Base-by-base conservation (phyloP, 2,888 invertebrate species). In the Catocala fraxini region DNA sequence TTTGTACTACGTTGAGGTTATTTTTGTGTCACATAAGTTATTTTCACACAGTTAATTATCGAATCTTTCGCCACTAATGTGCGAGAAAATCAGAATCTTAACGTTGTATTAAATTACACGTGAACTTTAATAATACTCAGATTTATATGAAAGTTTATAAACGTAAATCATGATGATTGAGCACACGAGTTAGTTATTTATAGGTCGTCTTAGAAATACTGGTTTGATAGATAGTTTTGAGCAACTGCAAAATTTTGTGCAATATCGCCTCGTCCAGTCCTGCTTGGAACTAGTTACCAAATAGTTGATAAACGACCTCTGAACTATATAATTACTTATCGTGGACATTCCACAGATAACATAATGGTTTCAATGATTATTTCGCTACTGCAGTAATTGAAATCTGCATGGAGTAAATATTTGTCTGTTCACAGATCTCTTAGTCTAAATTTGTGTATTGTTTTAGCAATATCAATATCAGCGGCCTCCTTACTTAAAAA, bases 241-340 rank as follows among this genome's bases (percentile, higher is more conserved):
- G 67, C 58, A 71, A 68, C 64, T 70, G 75, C 74, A 75, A 80
- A 71, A 46, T 67, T 76, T 70, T 66, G 71, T 69, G 65, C 74
- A 73, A 74, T 72, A 25, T 10, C 46, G 7, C 69, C 62, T 13
- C 51, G 34, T 51, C 34, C n/a, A 1, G 9, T n/a, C 12, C 5
- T 12, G 13, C n/a, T 51, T 35, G 11, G 6, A 35, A 51, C 35
- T 11, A 12, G 46, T 15, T 46, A n/a, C 35, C 25, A 49, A 9
- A 25, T 25, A 25, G 4, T 10, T 47, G 15, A 13, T 25, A 15
- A 6, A 47, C 15, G 25, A 25, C 25, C 25, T 25, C 25, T 25
- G 25, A 25, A 25, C 25, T 25, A 25, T 25, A 25, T 25, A 25
- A 25, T 25, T 25, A 25, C 25, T 25, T 25, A 25, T 25, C 25